Evolutionary conservation across 2,113 vertebrate species (phyloP).

Genomic region (Suricata suricatta): DNA sequence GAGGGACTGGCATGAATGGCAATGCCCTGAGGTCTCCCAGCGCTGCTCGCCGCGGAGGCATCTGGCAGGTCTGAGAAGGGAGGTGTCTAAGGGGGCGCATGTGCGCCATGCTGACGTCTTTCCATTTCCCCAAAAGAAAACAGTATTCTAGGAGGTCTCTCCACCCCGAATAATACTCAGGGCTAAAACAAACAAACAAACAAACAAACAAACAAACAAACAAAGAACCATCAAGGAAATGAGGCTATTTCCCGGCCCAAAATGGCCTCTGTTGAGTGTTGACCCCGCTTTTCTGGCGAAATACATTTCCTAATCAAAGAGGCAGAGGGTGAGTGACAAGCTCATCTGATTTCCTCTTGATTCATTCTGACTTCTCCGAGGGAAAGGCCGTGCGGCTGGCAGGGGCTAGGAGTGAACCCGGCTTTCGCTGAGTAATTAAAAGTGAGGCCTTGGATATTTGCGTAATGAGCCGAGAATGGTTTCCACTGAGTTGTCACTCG

Average conservation of each 20-base stretch:
- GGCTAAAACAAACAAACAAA: conserved; percentile 39
- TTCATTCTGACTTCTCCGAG: conserved; percentile 82
- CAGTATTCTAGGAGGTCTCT: conserved; percentile 45
- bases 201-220: background rate
- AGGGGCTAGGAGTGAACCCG: conserved; percentile 85
- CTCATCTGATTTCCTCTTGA: conserved; percentile 85
- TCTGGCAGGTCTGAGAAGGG: conserved; percentile 66
- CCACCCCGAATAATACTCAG: conserved; percentile 68
- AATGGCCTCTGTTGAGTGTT: conserved; percentile 48
- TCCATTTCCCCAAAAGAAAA: conserved; percentile 77
- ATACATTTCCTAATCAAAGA: conserved; percentile 76
- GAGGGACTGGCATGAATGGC: background rate
- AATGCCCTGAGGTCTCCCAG: conserved; percentile 45
- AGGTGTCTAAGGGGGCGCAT: conserved; percentile 61
- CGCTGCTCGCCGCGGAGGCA: conserved; percentile 56
- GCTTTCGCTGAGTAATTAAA: conserved; percentile 91
- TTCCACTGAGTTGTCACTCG: conserved; percentile 82
- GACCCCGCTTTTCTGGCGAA: conserved; percentile 64
- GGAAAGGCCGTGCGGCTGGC: conserved; percentile 84
- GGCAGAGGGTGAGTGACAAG: conserved; percentile 72
- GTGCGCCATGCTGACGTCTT: conserved; percentile 69
- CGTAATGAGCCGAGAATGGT: conserved; percentile 89
- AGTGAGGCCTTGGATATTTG: conserved; percentile 92
- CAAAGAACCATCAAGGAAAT: conserved; percentile 75
- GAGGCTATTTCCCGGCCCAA: conserved; percentile 62